Base-by-base conservation (phyloP, 2,113 vertebrate genomes). In the Cebus imitator region DNA sequence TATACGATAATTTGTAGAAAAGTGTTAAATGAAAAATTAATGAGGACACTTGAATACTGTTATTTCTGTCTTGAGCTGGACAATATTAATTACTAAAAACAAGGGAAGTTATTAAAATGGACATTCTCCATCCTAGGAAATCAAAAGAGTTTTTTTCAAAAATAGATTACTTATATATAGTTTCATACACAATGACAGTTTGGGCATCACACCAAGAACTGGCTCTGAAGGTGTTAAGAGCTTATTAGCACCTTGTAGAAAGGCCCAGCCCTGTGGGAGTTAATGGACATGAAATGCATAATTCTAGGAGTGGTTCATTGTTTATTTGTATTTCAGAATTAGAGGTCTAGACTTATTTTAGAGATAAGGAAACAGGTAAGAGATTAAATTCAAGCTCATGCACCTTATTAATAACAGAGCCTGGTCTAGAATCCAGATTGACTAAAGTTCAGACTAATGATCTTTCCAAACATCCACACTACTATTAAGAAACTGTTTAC, bases 21-120 rank as follows among this genome's bases (percentile, higher is more conserved):
- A 83, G 55, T 89, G 73, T 83, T 95, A 95, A 94, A 35, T 96
- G 88, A 94, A 96, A 97, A 95, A 57, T 94, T 88, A 96, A 21
- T 81, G 84, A 84, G n/a, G 52, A 91, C 32, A 75, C 4, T 14
- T 72, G 57, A 97, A 87, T 81, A 80, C 25, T 75, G 35, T 76
- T 43, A 58, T 83, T 97, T 43, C 55, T 84, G 83, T 83, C 95
- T 83, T 94, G 16, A 94, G 64, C 50, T 30, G 75, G 66, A 87
- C 1, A 64, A 20, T 83, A 79, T 66, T 87, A 96, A 97, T 89
- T 50, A 92, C 37, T 80, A 95, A 68, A 91, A 97, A 61, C n/a
- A 90, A 97, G 12, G 13, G 57, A 87, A 86, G 20, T 70, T 78
- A 93, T 83, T 80, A 96, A 48, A 89, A 80, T 75, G 57, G 37